Evolutionary conservation across 2,888 invertebrate species (phyloP).

Genomic region (Odontothrips loti): DNA sequence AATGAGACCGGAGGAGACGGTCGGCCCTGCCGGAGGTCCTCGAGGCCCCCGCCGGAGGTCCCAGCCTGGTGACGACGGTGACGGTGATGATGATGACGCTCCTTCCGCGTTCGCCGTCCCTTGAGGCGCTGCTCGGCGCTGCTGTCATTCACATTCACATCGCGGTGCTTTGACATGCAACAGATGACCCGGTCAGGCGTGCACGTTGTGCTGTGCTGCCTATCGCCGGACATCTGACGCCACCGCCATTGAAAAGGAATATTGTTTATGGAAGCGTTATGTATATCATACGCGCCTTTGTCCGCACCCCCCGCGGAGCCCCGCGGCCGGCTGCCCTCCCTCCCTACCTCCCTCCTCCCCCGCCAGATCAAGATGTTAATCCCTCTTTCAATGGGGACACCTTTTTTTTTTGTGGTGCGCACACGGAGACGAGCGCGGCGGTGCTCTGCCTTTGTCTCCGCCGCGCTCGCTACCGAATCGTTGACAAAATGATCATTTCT

Average conservation of each 20-base stretch:
- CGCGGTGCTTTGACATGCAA: neutral
- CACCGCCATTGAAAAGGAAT: neutral
- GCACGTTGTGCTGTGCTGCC: neutral
- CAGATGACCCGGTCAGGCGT: constrained; percentile 2
- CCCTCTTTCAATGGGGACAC: neutral
- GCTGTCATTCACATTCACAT: neutral
- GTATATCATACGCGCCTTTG: constrained; percentile 12
- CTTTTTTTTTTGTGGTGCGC: neutral
- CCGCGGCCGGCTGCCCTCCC: neutral
- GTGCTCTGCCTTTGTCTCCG: too few species aligned
- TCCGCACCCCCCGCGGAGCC: neutral
- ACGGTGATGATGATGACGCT: neutral
- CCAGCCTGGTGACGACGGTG: too few species aligned
- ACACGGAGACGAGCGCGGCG: too few species aligned
- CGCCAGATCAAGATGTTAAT: neutral
- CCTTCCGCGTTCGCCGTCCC: neutral
- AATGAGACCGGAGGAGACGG: too few species aligned
- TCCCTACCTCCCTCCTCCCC: neutral
- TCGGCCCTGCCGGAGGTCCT: too few species aligned
- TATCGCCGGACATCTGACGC: neutral
- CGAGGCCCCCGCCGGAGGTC: too few species aligned
- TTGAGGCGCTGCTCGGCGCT: neutral
- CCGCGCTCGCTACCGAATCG: too few species aligned
- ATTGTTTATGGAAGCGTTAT: constrained; percentile 17
- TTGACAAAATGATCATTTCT: too few species aligned